Evolutionary conservation across 2,888 invertebrate species (phyloP).

Genomic region (Cremastobaeus sp.): DNA sequence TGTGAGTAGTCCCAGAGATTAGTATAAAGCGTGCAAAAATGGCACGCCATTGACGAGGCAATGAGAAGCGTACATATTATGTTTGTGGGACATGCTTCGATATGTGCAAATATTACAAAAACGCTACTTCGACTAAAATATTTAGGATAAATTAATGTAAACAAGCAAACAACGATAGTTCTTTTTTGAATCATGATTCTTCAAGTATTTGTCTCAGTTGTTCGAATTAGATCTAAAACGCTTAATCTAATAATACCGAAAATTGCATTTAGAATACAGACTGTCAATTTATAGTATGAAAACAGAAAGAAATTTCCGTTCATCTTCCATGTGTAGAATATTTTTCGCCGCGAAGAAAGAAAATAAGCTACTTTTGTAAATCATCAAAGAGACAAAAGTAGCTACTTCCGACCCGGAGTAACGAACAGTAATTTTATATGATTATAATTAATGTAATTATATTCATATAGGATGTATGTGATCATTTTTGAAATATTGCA

Average conservation of each 20-base stretch:
- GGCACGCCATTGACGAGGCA: background rate
- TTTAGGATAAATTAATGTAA: conserved; percentile 1
- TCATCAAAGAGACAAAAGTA: too few species aligned
- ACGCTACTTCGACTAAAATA: conserved; percentile 4
- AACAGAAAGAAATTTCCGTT: too few species aligned
- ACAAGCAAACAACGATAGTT: conserved; percentile 2
- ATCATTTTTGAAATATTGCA: too few species aligned
- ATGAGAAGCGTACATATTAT: background rate
- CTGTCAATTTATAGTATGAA: too few species aligned
- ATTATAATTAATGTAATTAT: too few species aligned
- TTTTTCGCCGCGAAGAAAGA: too few species aligned
- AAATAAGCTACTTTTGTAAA: too few species aligned
- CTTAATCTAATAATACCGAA: background rate
- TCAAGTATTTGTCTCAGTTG: conserved; percentile 11
- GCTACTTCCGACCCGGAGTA: too few species aligned
- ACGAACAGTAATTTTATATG: too few species aligned
- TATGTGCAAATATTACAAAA: conserved; percentile 32
- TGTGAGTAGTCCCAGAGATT: conserved; percentile 7
- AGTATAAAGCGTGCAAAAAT: conserved; percentile 22
- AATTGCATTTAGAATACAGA: background rate
- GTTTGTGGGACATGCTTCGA: conserved; percentile 30
- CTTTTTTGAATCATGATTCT: conserved; percentile 3
- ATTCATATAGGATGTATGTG: conserved; percentile 7
- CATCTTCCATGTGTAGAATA: background rate
- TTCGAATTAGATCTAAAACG: background rate